Evolutionary conservation across 2,888 invertebrate species (phyloP).

Genomic region (Autographa pulchrina): DNA sequence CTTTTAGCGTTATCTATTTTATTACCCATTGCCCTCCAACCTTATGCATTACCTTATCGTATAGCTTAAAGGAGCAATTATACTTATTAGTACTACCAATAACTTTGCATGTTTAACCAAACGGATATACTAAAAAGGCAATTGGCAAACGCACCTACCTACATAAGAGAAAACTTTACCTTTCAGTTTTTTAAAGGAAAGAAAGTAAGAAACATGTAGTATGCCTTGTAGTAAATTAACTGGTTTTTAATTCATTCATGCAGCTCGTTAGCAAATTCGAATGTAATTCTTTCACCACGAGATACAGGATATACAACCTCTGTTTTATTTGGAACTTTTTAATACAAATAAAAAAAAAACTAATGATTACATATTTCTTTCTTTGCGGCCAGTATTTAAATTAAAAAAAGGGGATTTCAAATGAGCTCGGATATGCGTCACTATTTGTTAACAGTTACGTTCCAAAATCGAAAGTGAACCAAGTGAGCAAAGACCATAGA

Average conservation of each 20-base stretch:
- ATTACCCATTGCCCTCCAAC: too few species aligned
- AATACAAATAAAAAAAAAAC: not conserved
- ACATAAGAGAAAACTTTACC: not conserved
- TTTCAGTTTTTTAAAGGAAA: constrained; percentile 3
- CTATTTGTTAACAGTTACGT: constrained; percentile 26
- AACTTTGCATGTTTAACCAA: not conserved
- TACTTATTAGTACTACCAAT: too few species aligned
- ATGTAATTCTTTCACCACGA: not conserved
- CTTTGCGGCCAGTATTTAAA: constrained; percentile 17
- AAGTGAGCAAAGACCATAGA: constrained; percentile 47
- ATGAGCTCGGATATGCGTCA: constrained; percentile 35
- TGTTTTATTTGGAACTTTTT: not conserved
- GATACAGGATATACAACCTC: not conserved
- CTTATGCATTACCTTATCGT: too few species aligned
- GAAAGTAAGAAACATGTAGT: not conserved
- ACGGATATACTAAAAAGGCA: too few species aligned
- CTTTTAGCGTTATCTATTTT: too few species aligned
- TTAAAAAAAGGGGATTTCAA: constrained; percentile 34
- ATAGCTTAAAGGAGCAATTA: too few species aligned
- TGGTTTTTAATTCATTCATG: constrained; percentile 1
- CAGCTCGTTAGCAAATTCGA: not conserved
- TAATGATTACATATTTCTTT: not conserved
- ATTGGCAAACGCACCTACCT: too few species aligned
- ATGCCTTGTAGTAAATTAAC: not conserved
- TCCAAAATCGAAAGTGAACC: constrained; percentile 58